Percentiles rank a stretch among this genome's conserved stretches.
Conservation (phyloP, 2,113 vertebrate species). For the Labeo catla region DNA sequence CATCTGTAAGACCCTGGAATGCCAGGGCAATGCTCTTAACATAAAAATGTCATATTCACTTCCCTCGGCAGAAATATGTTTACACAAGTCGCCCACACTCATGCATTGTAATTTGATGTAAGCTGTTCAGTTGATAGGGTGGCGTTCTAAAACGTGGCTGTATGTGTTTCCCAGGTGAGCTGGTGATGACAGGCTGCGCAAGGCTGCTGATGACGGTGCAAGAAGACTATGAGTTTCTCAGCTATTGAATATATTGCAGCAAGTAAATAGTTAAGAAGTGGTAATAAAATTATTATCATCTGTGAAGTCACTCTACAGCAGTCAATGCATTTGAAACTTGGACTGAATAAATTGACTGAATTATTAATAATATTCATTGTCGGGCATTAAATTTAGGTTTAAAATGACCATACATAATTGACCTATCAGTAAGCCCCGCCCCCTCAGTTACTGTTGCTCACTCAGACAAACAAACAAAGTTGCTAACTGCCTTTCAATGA, state of each 20-base stretch:
- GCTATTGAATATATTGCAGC: not conserved
- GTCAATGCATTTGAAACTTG: not conserved
- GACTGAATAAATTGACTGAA: not conserved
- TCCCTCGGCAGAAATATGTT: conserved; percentile 35
- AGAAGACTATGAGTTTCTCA: not conserved
- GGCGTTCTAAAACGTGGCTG: not conserved
- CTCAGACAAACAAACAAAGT: no score
- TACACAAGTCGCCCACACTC: conserved; percentile 41
- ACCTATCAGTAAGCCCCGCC: no score
- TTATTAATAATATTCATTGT: not conserved
- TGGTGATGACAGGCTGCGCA: conserved; percentile 39
- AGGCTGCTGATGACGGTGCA: not conserved
- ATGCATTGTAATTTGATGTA: conserved; percentile 57
- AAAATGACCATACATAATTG: no score
- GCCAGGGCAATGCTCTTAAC: conserved; percentile 30
- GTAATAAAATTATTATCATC: not conserved
- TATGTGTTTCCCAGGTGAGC: conserved; percentile 43
- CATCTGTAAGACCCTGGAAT: conserved; percentile 51
- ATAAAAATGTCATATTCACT: conserved; percentile 27
- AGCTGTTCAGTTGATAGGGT: conserved; percentile 57
- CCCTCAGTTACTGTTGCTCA: no score
- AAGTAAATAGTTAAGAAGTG: not conserved
- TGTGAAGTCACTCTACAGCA: not conserved
- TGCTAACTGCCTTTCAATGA: no score
- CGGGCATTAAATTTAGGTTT: no score